phyloP scores from a whole-genome alignment of 2,888 invertebrate species.

The Tetragonula carbonaria region DNA sequence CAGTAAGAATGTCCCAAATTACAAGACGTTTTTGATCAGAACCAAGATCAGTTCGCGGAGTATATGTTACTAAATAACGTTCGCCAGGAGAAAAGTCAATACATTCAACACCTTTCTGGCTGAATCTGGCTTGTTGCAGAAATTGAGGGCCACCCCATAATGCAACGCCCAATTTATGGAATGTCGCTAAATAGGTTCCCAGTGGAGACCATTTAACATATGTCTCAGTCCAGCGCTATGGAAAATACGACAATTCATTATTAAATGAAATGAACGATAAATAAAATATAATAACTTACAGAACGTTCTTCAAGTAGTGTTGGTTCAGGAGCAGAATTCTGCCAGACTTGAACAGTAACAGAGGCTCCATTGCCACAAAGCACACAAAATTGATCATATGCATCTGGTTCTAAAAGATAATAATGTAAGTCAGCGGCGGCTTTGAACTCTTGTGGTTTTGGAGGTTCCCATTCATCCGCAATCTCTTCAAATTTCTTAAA shows the following conservation, averaged over 20 bases:
- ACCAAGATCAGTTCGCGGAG: conserved; percentile 89
- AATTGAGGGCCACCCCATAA: conserved; percentile 99
- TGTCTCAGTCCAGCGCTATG: conserved; percentile 97
- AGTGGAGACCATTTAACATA: conserved; percentile 99
- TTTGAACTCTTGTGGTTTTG: conserved; percentile 94
- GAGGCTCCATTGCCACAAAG: conserved; percentile 92
- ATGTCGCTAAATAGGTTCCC: conserved; percentile 98
- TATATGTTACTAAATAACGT: conserved; percentile 97
- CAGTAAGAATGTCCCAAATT: conserved; percentile 98
- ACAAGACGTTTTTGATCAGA: conserved; percentile 93
- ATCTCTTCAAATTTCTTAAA: conserved; percentile 97
- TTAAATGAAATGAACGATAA: background rate
- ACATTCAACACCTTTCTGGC: conserved; percentile 95
- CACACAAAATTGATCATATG: conserved; percentile 97
- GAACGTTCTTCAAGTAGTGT: conserved; percentile 91
- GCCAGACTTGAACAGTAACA: conserved; percentile 93
- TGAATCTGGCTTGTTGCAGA: conserved; percentile 95
- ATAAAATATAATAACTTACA: conserved; percentile 83
- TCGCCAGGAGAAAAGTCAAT: conserved; percentile 99
- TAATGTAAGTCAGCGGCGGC: conserved; percentile 96
- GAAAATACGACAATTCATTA: conserved; percentile 32
- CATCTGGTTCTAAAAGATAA: conserved; percentile 96
- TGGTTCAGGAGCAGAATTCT: conserved; percentile 95
- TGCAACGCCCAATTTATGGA: conserved; percentile 97
- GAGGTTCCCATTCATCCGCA: conserved; percentile 96